Evolutionary conservation across 2,113 vertebrate genomes (phyloP).

Genomic region (Halichoerus grypus): DNA sequence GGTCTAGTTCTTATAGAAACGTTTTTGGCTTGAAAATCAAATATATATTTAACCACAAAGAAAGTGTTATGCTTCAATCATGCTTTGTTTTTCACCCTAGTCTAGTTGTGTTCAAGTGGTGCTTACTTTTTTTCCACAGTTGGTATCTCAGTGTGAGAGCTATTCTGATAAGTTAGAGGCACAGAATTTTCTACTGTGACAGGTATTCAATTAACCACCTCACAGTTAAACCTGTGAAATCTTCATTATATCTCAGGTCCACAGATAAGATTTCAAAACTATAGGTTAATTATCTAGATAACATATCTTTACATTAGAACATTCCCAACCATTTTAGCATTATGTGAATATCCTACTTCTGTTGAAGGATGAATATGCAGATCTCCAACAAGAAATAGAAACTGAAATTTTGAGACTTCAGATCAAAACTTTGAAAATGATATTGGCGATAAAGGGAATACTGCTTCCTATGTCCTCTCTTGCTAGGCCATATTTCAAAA

Average conservation of each 20-base stretch:
- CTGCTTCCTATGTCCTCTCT: background rate
- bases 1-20: slow-evolving; percentile 1
- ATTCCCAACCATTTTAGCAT: background rate
- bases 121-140: background rate
- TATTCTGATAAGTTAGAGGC: background rate
- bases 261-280: background rate
- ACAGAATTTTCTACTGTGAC: background rate
- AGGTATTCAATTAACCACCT: background rate
- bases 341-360: background rate
- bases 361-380: background rate
- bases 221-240: background rate
- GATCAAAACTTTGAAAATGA: background rate
- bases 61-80: background rate
- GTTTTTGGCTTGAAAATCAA: slow-evolving; percentile 39
- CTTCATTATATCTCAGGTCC: background rate
- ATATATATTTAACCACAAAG: slow-evolving; percentile 60
- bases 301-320: background rate
- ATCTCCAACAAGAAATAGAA: background rate
- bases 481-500: background rate
- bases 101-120: slow-evolving; percentile 1
- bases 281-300: background rate
- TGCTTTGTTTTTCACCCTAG: background rate
- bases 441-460: background rate
- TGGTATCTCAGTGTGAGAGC: background rate
- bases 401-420: background rate